Conservation (phyloP, 2,888 invertebrate genomes). For the Bombylius discolor region DNA sequence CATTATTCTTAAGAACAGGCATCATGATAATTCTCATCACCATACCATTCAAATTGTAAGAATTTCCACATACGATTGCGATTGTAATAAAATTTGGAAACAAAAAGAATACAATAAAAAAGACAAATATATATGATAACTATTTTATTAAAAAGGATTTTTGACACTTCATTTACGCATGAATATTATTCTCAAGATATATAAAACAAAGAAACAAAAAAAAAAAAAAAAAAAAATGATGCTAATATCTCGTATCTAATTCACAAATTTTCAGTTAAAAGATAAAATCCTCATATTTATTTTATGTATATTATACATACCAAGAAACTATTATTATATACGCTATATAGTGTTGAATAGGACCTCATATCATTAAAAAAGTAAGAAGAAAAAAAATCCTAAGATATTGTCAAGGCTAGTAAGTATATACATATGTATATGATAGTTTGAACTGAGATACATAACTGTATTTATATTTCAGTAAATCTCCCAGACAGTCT, state of each 20-base stretch:
- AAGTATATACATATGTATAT: neutral
- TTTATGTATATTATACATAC: too few relatives aligned
- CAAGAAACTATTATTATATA: too few relatives aligned
- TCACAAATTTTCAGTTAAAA: too few relatives aligned
- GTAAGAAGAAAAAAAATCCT: too few relatives aligned
- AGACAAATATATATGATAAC: neutral
- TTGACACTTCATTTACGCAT: conserved; percentile 6
- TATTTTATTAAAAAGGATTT: neutral
- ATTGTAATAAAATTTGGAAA: too few relatives aligned
- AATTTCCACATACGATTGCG: neutral
- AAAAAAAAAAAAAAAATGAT: too few relatives aligned
- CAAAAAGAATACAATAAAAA: neutral
- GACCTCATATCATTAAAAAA: too few relatives aligned
- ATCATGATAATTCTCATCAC: neutral
- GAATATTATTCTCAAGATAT: neutral
- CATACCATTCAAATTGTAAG: neutral
- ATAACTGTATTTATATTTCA: neutral
- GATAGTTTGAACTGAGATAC: neutral
- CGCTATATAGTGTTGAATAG: too few relatives aligned
- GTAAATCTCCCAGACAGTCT: conserved; percentile 8
- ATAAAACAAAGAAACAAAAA: neutral
- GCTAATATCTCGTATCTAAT: too few relatives aligned
- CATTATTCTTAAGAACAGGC: too few relatives aligned
- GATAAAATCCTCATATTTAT: too few relatives aligned
- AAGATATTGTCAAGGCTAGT: too few relatives aligned